Conservation (phyloP, 2,797 vertebrate species). For the Xerus rutilus region DNA sequence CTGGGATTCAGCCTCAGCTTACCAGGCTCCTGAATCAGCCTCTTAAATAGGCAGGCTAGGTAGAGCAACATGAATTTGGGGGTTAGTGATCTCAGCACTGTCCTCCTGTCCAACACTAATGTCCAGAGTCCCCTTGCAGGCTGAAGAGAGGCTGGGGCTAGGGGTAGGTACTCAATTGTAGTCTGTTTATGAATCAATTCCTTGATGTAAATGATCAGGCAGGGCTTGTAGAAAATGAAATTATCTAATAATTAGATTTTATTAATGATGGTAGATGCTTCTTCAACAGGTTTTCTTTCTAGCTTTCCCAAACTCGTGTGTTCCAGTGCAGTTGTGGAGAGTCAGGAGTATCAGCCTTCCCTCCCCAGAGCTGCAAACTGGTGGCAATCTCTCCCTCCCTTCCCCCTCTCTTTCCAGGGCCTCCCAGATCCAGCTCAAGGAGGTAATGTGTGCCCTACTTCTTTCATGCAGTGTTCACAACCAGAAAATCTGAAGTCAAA, state of each 20-base stretch:
- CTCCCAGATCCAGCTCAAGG: not conserved
- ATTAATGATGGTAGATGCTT: conserved; percentile 71
- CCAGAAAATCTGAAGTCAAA: not conserved
- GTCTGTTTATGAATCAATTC: not conserved
- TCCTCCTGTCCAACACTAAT: too few species aligned
- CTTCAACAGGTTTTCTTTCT: conserved; percentile 73
- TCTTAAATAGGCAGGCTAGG: not conserved
- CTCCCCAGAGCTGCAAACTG: not conserved
- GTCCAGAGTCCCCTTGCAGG: accelerated
- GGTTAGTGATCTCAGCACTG: not conserved
- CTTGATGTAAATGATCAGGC: conserved; percentile 55
- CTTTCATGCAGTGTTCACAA: not conserved
- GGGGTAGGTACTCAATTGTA: accelerated
- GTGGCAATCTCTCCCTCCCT: accelerated
- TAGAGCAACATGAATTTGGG: too few species aligned
- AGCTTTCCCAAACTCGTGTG: conserved; percentile 75
- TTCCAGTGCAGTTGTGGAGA: conserved; percentile 77
- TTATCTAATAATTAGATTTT: conserved; percentile 83
- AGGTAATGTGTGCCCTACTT: not conserved
- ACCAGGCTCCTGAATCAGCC: accelerated
- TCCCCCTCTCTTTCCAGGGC: too few species aligned
- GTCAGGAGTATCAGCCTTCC: conserved; percentile 1
- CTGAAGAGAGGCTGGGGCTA: not conserved
- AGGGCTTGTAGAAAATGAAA: conserved; percentile 68
- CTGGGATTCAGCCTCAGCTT: too few species aligned